Base-by-base conservation (phyloP, 2,888 invertebrate species). In the Papilio demoleus region DNA sequence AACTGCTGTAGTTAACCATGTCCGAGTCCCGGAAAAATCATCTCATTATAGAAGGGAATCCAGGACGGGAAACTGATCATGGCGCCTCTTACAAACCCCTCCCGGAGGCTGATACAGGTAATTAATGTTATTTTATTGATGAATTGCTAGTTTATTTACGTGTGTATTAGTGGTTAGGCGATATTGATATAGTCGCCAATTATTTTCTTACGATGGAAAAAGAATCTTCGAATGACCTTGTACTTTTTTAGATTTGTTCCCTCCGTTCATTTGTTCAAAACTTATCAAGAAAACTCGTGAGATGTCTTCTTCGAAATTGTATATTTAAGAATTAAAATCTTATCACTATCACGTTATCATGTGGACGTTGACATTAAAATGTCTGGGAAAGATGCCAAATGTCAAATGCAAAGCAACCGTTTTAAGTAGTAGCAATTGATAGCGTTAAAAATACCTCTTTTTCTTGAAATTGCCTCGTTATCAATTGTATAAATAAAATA, bases 91-190 rank as follows among this genome's bases (percentile, higher is more conserved):
- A 94, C 81, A 94, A 93, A 81, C 88, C 92, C 56, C 91, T 94
- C 75, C 93, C 94, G 71, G 94, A 94, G 77, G 81, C 90, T 74
- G 94, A 94, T 82, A 86, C 92, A 88, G 94, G 94, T 93, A 87
- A 84, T 73, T 73, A 81, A 82, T 70, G 31, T 22, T 65, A 68
- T 61, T 66, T 71, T 31, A 31, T 71, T 47, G 45, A 19, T 0
- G n/a, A 17, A 42, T 42, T 17, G 4, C n/a, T 4, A 17, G 11
- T 11, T 47, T 47, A 19, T 12, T 47, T 12, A 11, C 19, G 9
- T 22, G 1, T 47, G 4, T 47, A 47, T 22, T 47, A n/a, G 22
- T 22, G 47, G 11, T 47, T 4, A 47, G 22, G 14, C 6, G n/a
- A 6, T 40, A 19, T 17, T 45, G 3, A 27, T 31, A 17, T 4